Evolutionary conservation across 2,113 vertebrate species (phyloP).

Genomic region (Ochotona princeps): DNA sequence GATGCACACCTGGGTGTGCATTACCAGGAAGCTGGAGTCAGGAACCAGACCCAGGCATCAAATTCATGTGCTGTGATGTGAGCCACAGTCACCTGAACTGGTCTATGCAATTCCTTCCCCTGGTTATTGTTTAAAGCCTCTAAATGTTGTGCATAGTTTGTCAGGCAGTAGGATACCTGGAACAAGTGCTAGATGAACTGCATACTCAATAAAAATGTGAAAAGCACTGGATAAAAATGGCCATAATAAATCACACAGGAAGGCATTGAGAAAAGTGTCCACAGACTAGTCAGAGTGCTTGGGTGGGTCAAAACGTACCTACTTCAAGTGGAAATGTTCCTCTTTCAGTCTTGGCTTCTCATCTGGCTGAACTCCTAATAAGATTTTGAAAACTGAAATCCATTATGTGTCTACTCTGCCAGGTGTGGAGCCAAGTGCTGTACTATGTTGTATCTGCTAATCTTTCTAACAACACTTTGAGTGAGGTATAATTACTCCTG

Average conservation of each 20-base stretch:
- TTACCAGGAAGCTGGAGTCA: no score
- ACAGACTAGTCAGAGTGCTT: not conserved
- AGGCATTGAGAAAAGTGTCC: not conserved
- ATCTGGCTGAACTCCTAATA: not conserved
- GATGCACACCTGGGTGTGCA: no score
- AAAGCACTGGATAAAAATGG: not conserved
- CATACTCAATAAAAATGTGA: not conserved
- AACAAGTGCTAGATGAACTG: not conserved
- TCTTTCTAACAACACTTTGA: not conserved
- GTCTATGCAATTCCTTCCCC: no score
- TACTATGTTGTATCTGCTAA: not conserved
- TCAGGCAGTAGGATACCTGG: not conserved
- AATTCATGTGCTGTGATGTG: no score
- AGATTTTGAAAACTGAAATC: not conserved
- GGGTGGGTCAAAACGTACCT: not conserved
- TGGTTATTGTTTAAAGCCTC: conserved; percentile 29
- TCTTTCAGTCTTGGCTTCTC: not conserved
- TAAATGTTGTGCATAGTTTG: not conserved
- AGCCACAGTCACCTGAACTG: no score
- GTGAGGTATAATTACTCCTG: not conserved
- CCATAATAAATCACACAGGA: not conserved
- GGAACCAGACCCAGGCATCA: no score
- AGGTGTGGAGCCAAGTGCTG: not conserved
- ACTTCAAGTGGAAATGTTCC: not conserved
- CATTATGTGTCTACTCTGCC: not conserved